Evolutionary conservation across 2,797 vertebrate genomes (phyloP), one percentile per base, ranked within the genome.

Genomic region (Pangasius macronema): DNA sequence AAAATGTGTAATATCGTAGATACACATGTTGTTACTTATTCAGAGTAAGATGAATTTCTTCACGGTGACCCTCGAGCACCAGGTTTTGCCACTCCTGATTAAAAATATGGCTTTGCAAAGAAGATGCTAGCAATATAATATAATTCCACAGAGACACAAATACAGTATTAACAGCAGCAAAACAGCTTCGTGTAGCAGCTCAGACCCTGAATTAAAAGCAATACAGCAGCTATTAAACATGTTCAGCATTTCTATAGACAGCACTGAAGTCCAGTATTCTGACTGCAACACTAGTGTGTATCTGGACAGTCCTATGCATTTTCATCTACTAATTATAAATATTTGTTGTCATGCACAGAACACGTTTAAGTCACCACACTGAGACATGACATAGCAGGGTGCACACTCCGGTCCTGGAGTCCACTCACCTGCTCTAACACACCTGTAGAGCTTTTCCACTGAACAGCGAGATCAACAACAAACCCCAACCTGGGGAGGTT

Each of bases 141-240:
- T 36, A 57, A 79, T 80, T 85, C 30, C 42, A 85, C 83, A 88
- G 16, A 73, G 55, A 88, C 81, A 87, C 83, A 88, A 87, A 90
- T 39, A 59, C 33, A 80, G 85, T 85, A 63, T 72, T 55, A 84
- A 57, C 67, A 89, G 87, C 89, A 91, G 87, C 86, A 88, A 80
- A 83, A 76, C 77, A 86, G 87, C 33, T 1, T 57, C 42, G 36
- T 87, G 77, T 61, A 85, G 82, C 82, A 79, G 86, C 82, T 86
- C 61, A 33, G 51, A 88, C 65, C 67, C 85, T 85, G 86, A 86
- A 84, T 80, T 91, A 91, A 87, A 91, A 93, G 92, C 92, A 91
- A 91, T 89, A 92, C 93, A 93, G 95, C 94, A 95, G 95, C 94
- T 93, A 91, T 90, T 57, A 42, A 84, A 89, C 77, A 87, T 83